phyloP scores from a whole-genome alignment of 2,113 vertebrate genomes.

The Triplophysa tibetana region DNA sequence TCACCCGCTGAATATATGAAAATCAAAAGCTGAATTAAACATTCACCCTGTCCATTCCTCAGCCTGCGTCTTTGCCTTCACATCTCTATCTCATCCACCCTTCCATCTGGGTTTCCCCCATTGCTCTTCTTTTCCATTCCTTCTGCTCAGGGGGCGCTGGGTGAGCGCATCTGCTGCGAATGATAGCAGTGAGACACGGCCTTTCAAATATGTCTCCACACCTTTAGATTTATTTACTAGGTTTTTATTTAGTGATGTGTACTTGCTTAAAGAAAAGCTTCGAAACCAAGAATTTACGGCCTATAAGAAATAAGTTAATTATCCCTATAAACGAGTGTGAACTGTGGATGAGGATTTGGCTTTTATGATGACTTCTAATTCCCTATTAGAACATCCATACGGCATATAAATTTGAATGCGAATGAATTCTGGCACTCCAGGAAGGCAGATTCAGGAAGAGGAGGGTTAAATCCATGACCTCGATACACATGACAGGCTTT shows the following conservation, averaged over 20 bases:
- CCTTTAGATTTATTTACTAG: not conserved
- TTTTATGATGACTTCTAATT: not conserved
- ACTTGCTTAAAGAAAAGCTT: not conserved
- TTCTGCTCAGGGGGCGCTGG: not conserved
- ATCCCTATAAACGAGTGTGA: not conserved
- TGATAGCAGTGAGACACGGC: constrained; percentile 5
- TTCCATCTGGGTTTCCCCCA: constrained; percentile 23
- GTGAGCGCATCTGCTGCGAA: constrained; percentile 24
- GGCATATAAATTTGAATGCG: not conserved
- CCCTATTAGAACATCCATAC: not conserved
- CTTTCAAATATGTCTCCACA: constrained; percentile 18
- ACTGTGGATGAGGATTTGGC: constrained; percentile 1
- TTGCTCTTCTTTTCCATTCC: constrained; percentile 13
- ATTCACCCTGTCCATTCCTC: constrained; percentile 5
- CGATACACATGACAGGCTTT: constrained; percentile 54
- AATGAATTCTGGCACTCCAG: not conserved
- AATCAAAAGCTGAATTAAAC: constrained; percentile 11
- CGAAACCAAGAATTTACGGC: not conserved
- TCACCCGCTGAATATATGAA: constrained; percentile 31
- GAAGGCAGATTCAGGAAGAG: constrained; percentile 9
- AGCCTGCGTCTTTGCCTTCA: not conserved
- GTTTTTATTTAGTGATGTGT: not conserved
- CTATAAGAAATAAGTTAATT: not conserved
- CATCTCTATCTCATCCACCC: constrained; percentile 35
- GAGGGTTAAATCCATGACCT: constrained; percentile 54